These are phyloP conservation scores for Helogale parvula DNA, from an alignment of 2,113 vertebrate genomes.

Conservation along the genomic window DNA sequence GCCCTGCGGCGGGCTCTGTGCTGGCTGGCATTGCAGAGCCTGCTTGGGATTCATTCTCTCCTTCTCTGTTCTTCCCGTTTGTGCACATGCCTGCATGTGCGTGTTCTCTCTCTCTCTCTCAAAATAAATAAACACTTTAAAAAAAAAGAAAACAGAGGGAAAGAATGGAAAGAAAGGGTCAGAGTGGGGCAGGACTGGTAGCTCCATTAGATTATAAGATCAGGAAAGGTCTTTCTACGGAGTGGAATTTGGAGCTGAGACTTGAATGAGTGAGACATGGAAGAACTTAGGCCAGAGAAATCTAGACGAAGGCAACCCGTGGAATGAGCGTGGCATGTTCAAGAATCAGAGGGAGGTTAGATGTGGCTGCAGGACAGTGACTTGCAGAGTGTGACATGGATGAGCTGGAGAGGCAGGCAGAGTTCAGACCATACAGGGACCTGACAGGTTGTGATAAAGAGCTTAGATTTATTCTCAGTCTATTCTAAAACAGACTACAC, in stretches of 20 bases:
- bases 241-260: not conserved
- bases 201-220: not conserved
- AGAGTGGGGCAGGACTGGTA: not conserved
- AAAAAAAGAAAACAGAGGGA: not conserved
- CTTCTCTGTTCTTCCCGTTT: too few relatives aligned
- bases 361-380: not conserved
- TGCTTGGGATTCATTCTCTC: too few relatives aligned
- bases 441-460: not conserved
- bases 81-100: too few relatives aligned
- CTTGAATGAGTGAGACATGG: not conserved
- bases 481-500: not conserved
- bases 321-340: not conserved
- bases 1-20: too few relatives aligned
- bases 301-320: not conserved
- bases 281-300: not conserved
- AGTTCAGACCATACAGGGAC: not conserved
- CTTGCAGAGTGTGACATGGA: fast-evolving
- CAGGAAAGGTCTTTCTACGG: not conserved
- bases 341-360: not conserved
- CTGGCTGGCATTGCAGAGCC: too few relatives aligned
- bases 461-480: not conserved
- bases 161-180: not conserved
- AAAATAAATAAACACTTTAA: too few relatives aligned
- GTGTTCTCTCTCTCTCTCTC: too few relatives aligned
- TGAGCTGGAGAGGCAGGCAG: not conserved